Evolutionary conservation across 2,797 vertebrate genomes (phyloP), one percentile per base, ranked within the genome.

Genomic region (Urophycis tenuis): DNA sequence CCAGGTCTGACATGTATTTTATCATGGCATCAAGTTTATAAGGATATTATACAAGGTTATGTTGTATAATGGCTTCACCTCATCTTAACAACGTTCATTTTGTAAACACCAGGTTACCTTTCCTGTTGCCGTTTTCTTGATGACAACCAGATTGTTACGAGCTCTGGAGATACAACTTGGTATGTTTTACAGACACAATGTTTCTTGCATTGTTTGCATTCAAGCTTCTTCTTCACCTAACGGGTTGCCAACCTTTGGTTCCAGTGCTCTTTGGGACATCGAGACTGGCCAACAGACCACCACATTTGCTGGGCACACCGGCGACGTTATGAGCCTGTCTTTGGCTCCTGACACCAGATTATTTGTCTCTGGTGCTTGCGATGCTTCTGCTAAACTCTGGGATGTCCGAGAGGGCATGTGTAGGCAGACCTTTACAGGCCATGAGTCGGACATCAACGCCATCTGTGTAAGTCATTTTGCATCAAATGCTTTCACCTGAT

Each of bases 141-240:
- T 91, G 98, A 99, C 95, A 99, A 99, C 95, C 98, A 99, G 94
- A 99, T 99, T 85, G 94, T 99, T 87, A 99, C 98, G 90, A 99
- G 98, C 92, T 99, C 97, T 91, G 97, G 97, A 75, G 98, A 99
- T 91, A 99, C 98, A 93, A 99, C 97, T 88, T 99, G 98, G 98
- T 99, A 85, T 94, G 95, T 89, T 29, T 69, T 19, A 15, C 25
- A 15, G 17, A 67, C 29, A 78, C 15, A 1, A 2, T 33, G 0
- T 70, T 70, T 10, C 30, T 45, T 41, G 19, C 15, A 73, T 45
- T 73, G 2, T 73, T 15, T 74, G 17, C 29, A 53, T 74, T 30
- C 1, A 30, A 0, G 9, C 71, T 72, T 15, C 1, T 71, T 41
- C 12, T 67, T 67, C 60, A 67, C 29, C 60, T 29, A 25, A 67